These are phyloP conservation scores for Drosophila malerkotliana DNA, from an alignment of 1,140 invertebrate genomes.

Conservation along the genomic window DNA sequence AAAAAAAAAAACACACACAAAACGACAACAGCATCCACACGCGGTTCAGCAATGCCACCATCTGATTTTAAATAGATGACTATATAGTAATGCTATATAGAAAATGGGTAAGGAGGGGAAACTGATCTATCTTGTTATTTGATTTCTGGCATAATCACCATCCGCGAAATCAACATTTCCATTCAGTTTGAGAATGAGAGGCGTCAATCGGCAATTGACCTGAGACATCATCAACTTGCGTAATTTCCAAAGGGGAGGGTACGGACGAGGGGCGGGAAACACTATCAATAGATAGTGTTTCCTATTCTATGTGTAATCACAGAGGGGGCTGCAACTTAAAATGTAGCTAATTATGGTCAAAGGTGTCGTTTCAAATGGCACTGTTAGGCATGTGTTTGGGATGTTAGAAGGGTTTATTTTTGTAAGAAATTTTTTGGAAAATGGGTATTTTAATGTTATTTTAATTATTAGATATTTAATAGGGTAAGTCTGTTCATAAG, in stretches of 20 bases:
- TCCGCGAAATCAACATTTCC: constrained; percentile 16
- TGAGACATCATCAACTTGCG: constrained; percentile 20
- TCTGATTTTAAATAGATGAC: background rate
- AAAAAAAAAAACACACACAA: constrained; percentile 8
- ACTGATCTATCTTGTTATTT: background rate
- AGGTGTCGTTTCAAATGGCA: constrained; percentile 10
- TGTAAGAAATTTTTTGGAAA: no score
- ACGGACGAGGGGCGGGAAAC: background rate
- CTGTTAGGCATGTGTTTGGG: background rate
- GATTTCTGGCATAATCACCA: constrained; percentile 29
- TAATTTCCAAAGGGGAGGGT: background rate
- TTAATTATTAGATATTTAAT: no score
- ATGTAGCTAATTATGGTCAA: constrained; percentile 50
- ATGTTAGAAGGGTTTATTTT: no score
- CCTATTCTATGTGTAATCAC: constrained; percentile 15
- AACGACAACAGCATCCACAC: constrained; percentile 13
- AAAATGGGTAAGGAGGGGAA: background rate
- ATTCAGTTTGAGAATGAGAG: constrained; percentile 36
- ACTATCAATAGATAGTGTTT: background rate
- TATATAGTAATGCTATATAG: background rate
- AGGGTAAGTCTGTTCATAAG: no score
- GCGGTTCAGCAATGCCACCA: background rate
- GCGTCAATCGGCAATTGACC: constrained; percentile 51
- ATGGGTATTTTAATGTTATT: no score
- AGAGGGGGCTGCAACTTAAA: constrained; percentile 20